phyloP scores from a whole-genome alignment of 1,140 invertebrate species.

The Tigriopus japonicus region DNA sequence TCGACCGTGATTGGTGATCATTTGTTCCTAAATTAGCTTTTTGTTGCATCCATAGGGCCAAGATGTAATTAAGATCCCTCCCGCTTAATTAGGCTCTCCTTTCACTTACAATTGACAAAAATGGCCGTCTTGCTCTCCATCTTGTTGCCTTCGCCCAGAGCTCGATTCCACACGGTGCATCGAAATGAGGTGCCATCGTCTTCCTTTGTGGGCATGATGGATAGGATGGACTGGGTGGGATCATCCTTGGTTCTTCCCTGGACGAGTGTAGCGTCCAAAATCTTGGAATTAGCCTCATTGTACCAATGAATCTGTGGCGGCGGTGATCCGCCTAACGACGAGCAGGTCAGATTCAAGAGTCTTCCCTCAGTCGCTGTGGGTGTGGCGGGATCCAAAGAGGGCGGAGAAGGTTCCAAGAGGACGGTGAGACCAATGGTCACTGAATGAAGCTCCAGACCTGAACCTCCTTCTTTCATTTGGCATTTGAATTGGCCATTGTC shows the following conservation, averaged over 20 bases:
- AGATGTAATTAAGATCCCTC: slow-evolving; percentile 20
- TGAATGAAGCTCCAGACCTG: slow-evolving; percentile 56
- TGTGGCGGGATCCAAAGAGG: slow-evolving; percentile 45
- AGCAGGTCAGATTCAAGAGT: slow-evolving; percentile 43
- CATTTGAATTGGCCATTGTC: slow-evolving; percentile 84
- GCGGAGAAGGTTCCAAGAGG: slow-evolving; percentile 55
- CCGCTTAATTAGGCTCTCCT: too few relatives aligned
- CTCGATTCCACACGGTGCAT: slow-evolving; percentile 70
- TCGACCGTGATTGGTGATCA: neutral
- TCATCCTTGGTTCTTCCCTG: slow-evolving; percentile 44
- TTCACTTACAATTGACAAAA: slow-evolving; percentile 63
- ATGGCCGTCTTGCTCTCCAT: slow-evolving; percentile 53
- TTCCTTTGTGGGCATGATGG: slow-evolving; percentile 49
- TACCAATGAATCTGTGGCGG: slow-evolving; percentile 52
- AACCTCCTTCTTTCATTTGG: slow-evolving; percentile 58
- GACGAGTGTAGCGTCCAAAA: slow-evolving; percentile 42
- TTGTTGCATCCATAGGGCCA: neutral
- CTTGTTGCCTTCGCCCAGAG: slow-evolving; percentile 54
- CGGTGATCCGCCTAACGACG: slow-evolving; percentile 64
- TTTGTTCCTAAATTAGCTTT: neutral
- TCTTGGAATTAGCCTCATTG: slow-evolving; percentile 28
- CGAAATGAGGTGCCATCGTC: slow-evolving; percentile 60
- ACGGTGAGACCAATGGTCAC: slow-evolving; percentile 66
- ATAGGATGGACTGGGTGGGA: slow-evolving; percentile 48
- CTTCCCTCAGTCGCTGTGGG: slow-evolving; percentile 58